Evolutionary conservation across 2,888 invertebrate species (phyloP).

Genomic region (Thymelicus lineola): DNA sequence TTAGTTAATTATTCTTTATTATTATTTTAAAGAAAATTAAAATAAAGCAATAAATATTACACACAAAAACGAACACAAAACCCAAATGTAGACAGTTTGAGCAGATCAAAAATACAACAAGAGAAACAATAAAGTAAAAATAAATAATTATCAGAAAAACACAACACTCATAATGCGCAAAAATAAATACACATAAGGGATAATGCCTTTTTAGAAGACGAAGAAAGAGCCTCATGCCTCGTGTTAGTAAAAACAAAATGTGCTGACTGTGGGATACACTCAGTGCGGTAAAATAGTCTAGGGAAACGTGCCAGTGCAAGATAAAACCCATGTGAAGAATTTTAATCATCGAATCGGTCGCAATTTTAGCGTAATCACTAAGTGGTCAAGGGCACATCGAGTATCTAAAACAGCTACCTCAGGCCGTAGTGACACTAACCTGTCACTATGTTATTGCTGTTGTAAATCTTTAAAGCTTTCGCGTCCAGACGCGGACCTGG

Average conservation of each 20-base stretch:
- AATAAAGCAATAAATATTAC: neutral
- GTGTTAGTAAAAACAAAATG: conserved; percentile 62
- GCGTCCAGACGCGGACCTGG: conserved; percentile 94
- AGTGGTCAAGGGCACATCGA: conserved; percentile 68
- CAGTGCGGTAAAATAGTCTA: conserved; percentile 68
- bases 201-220: conserved; percentile 49
- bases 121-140: conserved; percentile 11
- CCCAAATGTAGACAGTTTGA: conserved; percentile 4
- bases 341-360: conserved; percentile 47
- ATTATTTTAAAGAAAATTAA: no score
- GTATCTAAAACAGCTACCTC: conserved; percentile 65
- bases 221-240: conserved; percentile 64
- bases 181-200: conserved; percentile 49
- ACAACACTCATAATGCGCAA: conserved; percentile 44
- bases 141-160: conserved; percentile 34
- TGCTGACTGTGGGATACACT: conserved; percentile 73
- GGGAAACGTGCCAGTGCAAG: conserved; percentile 71
- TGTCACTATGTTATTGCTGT: conserved; percentile 82
- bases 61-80: neutral
- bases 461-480: conserved; percentile 84
- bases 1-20: no score
- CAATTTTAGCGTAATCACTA: conserved; percentile 55
- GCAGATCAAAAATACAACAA: neutral
- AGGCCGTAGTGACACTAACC: conserved; percentile 82
- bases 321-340: conserved; percentile 45